Base-by-base conservation (phyloP, 2,797 vertebrate species). In the Danionella dracula region DNA sequence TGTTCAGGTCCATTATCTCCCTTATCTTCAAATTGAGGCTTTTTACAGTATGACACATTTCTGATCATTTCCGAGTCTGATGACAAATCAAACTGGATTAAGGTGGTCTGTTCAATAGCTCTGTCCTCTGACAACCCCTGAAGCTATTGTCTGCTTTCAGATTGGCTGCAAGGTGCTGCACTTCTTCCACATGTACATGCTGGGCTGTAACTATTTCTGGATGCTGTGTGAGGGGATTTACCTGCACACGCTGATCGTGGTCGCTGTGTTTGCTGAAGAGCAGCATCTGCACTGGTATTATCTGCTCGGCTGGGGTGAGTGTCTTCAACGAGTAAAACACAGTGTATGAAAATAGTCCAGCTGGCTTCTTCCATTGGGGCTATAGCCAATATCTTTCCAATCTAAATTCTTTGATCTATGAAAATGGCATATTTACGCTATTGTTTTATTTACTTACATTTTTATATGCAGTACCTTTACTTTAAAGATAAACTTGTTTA, bases 221-320 rank as follows among this genome's bases (percentile, higher is more conserved):
- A 99, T 99, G 97, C 93, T 99, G 4, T 99, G 97, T 0, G 97
- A 99, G 75, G 96, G 97, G 45, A 95, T 99, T 78, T 98, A 99
- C 72, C 90, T 99, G 50, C 97, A 99, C 76, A 97, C 95, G 0
- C 88, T 99, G 70, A 96, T 99, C 0, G 96, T 99, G 74, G 93
- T 98, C 76, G 88, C 95, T 0, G 93, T 98, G 57, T 99, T 99
- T 59, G 91, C 92, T 0, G 94, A 96, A 69, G 91, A 93, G 15
- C 94, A 96, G 49, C 90, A 89, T 29, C 77, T 99, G 74, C 89
- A 93, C 68, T 99, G 94, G 95, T 99, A 99, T 82, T 97, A 98
- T 78, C 91, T 99, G 15, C 79, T 99, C 48, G 97, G 96, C 68
- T 99, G 97, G 97, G 97, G 96, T 98, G 90, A 64, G 95, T 91